Evolutionary conservation across 2,888 invertebrate species (phyloP).

Genomic region (Eurytoma californica): DNA sequence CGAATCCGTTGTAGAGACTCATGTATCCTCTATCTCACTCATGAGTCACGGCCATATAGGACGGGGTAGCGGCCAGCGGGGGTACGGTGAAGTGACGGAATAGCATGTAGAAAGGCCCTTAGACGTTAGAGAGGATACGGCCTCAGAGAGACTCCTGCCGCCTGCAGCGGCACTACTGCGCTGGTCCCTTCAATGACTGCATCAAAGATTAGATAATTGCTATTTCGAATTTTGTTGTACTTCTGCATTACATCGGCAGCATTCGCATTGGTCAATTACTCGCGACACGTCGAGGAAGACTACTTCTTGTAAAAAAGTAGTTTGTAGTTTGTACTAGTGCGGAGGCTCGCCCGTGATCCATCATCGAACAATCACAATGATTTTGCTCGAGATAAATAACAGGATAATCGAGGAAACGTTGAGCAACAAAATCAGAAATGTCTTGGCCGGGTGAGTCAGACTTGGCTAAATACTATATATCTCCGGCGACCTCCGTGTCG

Average conservation of each 20-base stretch:
- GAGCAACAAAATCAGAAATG: conserved; percentile 96
- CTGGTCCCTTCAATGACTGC: conserved; percentile 64
- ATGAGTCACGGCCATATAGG: no score
- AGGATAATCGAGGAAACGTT: conserved; percentile 98
- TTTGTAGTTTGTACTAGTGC: conserved; percentile 7
- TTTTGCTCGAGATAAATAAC: conserved; percentile 99
- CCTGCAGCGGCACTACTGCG: no score
- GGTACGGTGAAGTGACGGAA: no score
- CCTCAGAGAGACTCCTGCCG: no score
- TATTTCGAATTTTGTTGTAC: conserved; percentile 59
- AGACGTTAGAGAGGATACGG: no score
- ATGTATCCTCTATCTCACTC: no score
- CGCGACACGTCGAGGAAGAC: not conserved
- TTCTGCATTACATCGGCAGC: not conserved
- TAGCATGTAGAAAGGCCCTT: no score
- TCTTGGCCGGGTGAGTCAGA: conserved; percentile 92
- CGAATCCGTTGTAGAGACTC: no score
- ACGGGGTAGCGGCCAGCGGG: no score
- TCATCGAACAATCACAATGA: conserved; percentile 79
- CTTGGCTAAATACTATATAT: conserved; percentile 58
- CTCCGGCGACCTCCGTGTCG: not conserved
- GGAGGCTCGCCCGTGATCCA: not conserved
- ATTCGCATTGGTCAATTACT: not conserved
- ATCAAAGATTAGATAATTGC: conserved; percentile 68
- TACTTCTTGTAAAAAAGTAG: not conserved